Evolutionary conservation across 2,797 vertebrate genomes (phyloP).

Genomic region (Protonibea diacanthus): DNA sequence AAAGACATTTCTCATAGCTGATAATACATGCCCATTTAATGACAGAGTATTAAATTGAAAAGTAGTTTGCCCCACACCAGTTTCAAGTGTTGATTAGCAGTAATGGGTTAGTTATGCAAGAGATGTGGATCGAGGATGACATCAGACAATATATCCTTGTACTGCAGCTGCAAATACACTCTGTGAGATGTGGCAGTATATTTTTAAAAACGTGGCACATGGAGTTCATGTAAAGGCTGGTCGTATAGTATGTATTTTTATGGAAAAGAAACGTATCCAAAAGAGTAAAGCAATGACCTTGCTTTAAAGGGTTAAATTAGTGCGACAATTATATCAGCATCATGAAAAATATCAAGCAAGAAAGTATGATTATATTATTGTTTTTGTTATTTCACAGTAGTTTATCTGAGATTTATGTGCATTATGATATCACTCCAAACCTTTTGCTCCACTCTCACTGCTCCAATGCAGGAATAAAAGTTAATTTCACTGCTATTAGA

Average conservation of each 20-base stretch:
- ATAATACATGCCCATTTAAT: background rate
- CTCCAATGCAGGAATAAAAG: background rate
- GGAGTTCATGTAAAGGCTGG: background rate
- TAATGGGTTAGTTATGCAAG: constrained; percentile 11
- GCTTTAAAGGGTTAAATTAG: background rate
- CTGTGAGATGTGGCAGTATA: constrained; percentile 3
- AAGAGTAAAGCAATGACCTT: background rate
- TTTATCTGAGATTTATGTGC: constrained; percentile 4
- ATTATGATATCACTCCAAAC: background rate
- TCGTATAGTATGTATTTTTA: background rate
- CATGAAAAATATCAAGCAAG: background rate
- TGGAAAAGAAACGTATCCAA: background rate
- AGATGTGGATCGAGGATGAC: background rate
- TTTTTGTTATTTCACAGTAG: constrained; percentile 1
- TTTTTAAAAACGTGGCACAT: constrained; percentile 6
- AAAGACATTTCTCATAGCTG: background rate
- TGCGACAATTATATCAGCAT: background rate
- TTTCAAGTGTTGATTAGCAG: constrained; percentile 6
- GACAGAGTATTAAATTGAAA: constrained; percentile 8
- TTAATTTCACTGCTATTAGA: constrained; percentile 35
- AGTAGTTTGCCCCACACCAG: background rate
- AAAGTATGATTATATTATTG: background rate
- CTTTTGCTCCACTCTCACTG: background rate
- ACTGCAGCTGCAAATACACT: background rate
- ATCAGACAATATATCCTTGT: background rate